Conservation (phyloP, 2,113 vertebrate species). For the Anser cygnoides region DNA sequence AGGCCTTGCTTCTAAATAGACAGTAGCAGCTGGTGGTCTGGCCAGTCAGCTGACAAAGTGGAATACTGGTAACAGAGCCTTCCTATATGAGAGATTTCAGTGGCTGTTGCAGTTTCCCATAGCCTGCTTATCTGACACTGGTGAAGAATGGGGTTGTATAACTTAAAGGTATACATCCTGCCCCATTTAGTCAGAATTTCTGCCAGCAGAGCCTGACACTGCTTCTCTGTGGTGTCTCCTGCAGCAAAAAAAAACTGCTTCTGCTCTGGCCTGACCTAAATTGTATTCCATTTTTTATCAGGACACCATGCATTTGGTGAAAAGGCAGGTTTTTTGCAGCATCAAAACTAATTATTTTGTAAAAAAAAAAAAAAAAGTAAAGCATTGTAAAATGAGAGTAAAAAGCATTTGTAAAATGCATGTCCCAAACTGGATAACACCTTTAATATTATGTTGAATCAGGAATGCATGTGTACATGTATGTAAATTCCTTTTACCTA, state of each 20-base stretch:
- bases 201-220: not conserved
- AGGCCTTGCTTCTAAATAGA: not conserved
- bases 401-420: not conserved
- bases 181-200: not conserved
- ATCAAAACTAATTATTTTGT: not conserved
- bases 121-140: not conserved
- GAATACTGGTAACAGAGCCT: not conserved
- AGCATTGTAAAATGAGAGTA: too few relatives aligned
- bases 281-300: rapidly evolving
- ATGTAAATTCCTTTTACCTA: not conserved
- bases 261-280: not conserved
- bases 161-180: not conserved
- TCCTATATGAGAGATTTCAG: not conserved
- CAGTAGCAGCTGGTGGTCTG: not conserved
- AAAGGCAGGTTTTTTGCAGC: not conserved
- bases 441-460: not conserved
- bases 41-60: not conserved
- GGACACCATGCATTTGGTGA: not conserved
- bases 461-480: rapidly evolving
- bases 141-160: not conserved
- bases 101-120: not conserved
- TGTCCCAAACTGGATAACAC: not conserved
- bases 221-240: not conserved
- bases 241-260: not conserved
- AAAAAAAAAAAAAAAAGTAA: too few relatives aligned